Evolutionary conservation across 2,888 invertebrate genomes (phyloP), one percentile per base, ranked within the genome.

Genomic region (Drosophila percnosoma): DNA sequence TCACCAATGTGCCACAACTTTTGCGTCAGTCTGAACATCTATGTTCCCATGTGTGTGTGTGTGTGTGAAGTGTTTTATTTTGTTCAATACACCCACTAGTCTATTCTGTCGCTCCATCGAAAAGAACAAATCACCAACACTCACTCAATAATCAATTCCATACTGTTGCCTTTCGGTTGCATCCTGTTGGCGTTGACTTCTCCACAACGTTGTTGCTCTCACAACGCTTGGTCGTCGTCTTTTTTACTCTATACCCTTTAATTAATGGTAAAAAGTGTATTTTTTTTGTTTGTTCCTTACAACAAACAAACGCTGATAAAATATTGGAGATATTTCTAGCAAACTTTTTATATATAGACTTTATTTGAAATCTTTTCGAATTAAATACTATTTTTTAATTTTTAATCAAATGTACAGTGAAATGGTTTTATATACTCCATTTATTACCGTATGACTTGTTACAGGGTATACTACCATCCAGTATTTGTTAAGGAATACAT

Each of bases 71-170:
- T 67, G 61, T 55, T 63, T 53, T 51, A 57, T 54, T 65, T 55
- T 24, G 29, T 59, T 45, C 45, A 31, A 21, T 8, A n/a, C 34
- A 68, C 55, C 27, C 27, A 29, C 15, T 27, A n/a, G 27, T 29
- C 40, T 10, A n/a, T 15, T n/a, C n/a, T 27, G 7, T n/a, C 10
- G 10, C 18, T 13, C 29, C 13, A 34, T 18, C 27, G 63, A 13
- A 3, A 53, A 60, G 18, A n/a, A 34, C 6, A 18, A 58, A 52
- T 48, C 49, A 55, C 55, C 49, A 58, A 27, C 75, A 64, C 65
- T 74, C 72, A 66, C 70, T 80, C 86, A 82, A 82, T 82, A 85
- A 82, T 82, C 83, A 82, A 82, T 85, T 85, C 82, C 80, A 61
- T 69, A 79, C 75, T 71, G 73, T 76, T 82, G 86, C 73, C 73